Base-by-base conservation (phyloP, 2,888 invertebrate genomes). In the Protophormia terraenovae region DNA sequence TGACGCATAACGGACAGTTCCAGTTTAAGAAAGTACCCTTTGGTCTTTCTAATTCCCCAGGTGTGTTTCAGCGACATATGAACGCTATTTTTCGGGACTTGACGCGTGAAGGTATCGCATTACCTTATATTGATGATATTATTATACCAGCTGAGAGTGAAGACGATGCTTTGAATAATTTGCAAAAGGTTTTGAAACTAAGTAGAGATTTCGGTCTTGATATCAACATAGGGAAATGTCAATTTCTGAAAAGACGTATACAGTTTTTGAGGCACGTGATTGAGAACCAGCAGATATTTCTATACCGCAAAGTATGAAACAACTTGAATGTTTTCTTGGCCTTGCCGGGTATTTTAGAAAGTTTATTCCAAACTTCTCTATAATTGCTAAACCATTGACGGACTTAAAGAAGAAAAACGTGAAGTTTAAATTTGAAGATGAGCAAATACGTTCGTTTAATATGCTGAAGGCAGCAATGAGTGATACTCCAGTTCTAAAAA, bases 21-120 rank as follows among this genome's bases (percentile, higher is more conserved):
- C 88, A 91, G 12, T 90, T 89, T 53, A 45, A 71, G 1, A 83
- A 85, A 62, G 81, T 89, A 60, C 93, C 92, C 0, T 93, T 93
- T 88, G 93, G 92, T 4, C 73, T 92, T 5, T 84, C 86, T 1
- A 90, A 90, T 38, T 90, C 88, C 0, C 88, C 78, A n/a, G n/a
- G n/a, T n/a, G n/a, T n/a, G n/a, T n/a, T n/a, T n/a, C n/a, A n/a
- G n/a, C n/a, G n/a, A n/a, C 72, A n/a, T n/a, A n/a, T n/a, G n/a
- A n/a, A n/a, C n/a, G n/a, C n/a, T n/a, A n/a, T n/a, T n/a, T n/a
- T n/a, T n/a, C n/a, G 85, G 7, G 69, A 86, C 0, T 14, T 86
- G 10, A 82, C 87, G 10, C 66, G 50, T 0, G 50, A 55, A 41
- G 78, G 80, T 35, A 81, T 83, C 0, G 77, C 86, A 3, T 27